Evolutionary conservation across 2,797 vertebrate genomes (phyloP).

Genomic region (Coranthus polyacanthus): DNA sequence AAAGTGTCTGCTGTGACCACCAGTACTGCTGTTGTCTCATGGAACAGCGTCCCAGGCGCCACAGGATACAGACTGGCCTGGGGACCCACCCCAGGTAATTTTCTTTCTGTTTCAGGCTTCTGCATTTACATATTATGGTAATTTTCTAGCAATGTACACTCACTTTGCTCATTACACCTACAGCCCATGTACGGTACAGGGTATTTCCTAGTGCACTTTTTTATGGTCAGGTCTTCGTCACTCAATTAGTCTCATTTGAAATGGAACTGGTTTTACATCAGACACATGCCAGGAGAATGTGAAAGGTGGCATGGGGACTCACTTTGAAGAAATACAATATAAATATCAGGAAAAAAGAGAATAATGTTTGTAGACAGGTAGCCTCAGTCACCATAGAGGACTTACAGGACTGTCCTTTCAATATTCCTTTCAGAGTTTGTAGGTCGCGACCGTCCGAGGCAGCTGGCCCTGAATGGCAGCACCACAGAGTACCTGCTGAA

Average conservation of each 20-base stretch:
- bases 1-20: conserved; percentile 87
- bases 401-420: conserved; percentile 2
- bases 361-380: no score
- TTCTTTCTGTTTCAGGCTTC: neutral
- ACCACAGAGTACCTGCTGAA: conserved; percentile 83
- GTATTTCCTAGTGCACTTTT: neutral
- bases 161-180: no score
- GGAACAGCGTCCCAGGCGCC: conserved; percentile 90
- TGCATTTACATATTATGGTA: neutral
- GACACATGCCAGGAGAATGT: conserved; percentile 19
- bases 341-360: no score
- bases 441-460: conserved; percentile 87
- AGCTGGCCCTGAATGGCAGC: conserved; percentile 87
- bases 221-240: neutral
- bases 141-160: neutral
- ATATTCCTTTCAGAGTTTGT: conserved; percentile 82
- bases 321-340: conserved; percentile 37
- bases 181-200: no score
- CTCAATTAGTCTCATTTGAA: conserved; percentile 39
- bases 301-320: conserved; percentile 16
- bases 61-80: conserved; percentile 91
- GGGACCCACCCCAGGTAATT: conserved; percentile 90
- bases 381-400: no score
- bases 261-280: conserved; percentile 12
- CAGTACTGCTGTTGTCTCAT: conserved; percentile 84